A percentile compares a stretch with the other conserved stretches of the same genome.
phyloP scores from a whole-genome alignment of 2,888 invertebrate genomes.

The Cyclophora punctaria region DNA sequence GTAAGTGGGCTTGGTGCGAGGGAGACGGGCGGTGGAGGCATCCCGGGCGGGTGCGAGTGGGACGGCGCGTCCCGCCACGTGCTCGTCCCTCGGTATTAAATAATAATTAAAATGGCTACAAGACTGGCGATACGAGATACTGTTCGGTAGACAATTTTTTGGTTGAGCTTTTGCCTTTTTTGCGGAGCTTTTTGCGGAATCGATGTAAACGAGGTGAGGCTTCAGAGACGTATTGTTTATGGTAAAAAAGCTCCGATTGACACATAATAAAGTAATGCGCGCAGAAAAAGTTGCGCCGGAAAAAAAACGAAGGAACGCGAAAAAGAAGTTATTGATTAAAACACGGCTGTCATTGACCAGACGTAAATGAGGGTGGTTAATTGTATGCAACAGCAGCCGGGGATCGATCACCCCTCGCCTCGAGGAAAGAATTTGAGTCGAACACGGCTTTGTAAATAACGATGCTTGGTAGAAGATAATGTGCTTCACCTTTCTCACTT shows the following conservation, averaged over 20 bases:
- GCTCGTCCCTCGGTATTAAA: constrained; percentile 74
- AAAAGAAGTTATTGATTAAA: constrained; percentile 76
- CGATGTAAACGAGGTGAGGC: constrained; percentile 49
- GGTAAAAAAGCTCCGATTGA: constrained; percentile 56
- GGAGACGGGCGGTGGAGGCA: constrained; percentile 38
- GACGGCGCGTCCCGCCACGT: constrained; percentile 65
- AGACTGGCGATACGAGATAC: constrained; percentile 69
- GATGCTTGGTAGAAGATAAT: background rate
- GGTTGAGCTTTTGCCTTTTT: constrained; percentile 68
- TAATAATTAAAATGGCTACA: constrained; percentile 76
- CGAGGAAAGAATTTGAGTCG: constrained; percentile 32
- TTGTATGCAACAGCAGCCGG: constrained; percentile 63
- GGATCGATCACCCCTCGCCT: constrained; percentile 43
- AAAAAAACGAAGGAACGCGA: constrained; percentile 71
- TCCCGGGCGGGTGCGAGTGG: constrained; percentile 32
- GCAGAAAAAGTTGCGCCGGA: constrained; percentile 71
- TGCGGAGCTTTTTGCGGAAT: constrained; percentile 65
- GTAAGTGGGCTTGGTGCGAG: constrained; percentile 70
- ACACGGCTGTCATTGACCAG: constrained; percentile 73
- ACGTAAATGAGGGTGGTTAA: constrained; percentile 73
- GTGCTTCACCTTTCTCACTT: too few species aligned
- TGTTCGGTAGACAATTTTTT: constrained; percentile 73
- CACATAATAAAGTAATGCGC: constrained; percentile 68
- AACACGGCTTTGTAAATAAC: constrained; percentile 24
- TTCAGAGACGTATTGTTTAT: constrained; percentile 22